Evolutionary conservation across 1,140 invertebrate genomes (phyloP), one percentile per base, ranked within the genome.

Genomic region (Trinorchestia longiramus): DNA sequence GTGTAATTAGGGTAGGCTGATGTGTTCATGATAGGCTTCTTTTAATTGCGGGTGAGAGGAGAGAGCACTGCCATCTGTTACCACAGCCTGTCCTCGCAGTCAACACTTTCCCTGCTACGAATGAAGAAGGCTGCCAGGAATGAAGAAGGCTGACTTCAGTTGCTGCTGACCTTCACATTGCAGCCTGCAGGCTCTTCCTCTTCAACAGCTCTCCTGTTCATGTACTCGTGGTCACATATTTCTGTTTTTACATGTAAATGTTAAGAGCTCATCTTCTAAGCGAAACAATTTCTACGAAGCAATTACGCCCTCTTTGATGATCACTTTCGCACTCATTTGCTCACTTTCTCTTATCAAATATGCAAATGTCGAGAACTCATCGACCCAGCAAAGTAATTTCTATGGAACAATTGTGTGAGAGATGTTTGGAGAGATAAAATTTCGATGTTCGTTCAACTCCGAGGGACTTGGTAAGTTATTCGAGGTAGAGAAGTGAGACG

Each of bases 1-100:
- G 92, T 94, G 92, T 94, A 94, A 94, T 94, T 47, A 94, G 44
- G 43, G 43, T 44, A 43, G 23, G 6, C 88, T 90, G 88, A 90
- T 90, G 88, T 90, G 88, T 90, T 94, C 92, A 94, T 40, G 92
- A 94, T 94, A 94, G 44, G 44, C 92, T 94, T 4, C 44, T 45
- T 94, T 94, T 94, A 94, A 94, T 94, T 94, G 43, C 92, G 44
- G 44, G 92, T 94, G 44, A 6, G 43, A 45, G 92, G 43, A 94
- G 43, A 45, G 92, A 8, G 92, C 17, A 45, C 43, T 43, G 11
- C 41, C 92, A 94, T 94, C 92, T 17, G 92, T 94, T 94, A 94
- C 43, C 92, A 45, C 41, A 8, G 44, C 92, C 92, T 94, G 92
- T 94, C 92, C 11, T 94, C 43, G 0, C 44, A 17, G 43, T 40